Evolutionary conservation across 2,888 invertebrate genomes (phyloP), one percentile per base, ranked within the genome.

Genomic region (Deroplatys truncata): DNA sequence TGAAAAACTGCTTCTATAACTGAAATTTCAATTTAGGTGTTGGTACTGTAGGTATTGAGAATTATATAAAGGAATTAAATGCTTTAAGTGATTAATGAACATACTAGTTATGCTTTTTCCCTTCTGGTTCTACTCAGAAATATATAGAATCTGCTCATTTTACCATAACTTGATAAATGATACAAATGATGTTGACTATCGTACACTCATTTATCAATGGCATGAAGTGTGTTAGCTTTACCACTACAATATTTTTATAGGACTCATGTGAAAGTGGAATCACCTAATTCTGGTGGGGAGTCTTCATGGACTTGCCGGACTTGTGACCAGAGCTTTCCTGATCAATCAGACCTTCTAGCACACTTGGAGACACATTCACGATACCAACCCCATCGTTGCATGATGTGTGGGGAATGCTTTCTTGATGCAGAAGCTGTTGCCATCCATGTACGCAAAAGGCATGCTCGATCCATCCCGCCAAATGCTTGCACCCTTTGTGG

Each of bases 361-460:
- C 97, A 97, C 93, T 97, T 97, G 0, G 97, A 97, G 94, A 94
- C 96, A 9, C 97, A 97, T 93, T 96, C 97, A 84, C 94, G 96
- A 92, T 91, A 91, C 16, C 90, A 90, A 35, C 93, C 88, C 93
- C 93, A 93, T 43, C 93, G 96, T 89, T 96, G 96, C 92, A 94
- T 96, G 92, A 93, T 96, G 84, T 96, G 96, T 91, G 96, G 96
- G 1, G 95, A 96, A 91, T 94, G 95, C 49, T 96, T 95, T 91
- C 93, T 94, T 49, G 96, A 96, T 91, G 96, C 96, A 91, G 94
- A 94, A 82, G 94, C 95, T 49, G 95, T 96, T 1, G 96, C 96
- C 28, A 95, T 95, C 20, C 96, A 96, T 92, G 94, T 96, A 15
- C 94, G 94, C 88, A 94, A 94, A 49, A 94, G 94, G 91, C 96